Conservation (phyloP, 2,797 vertebrate species). For the Artibeus lituratus region DNA sequence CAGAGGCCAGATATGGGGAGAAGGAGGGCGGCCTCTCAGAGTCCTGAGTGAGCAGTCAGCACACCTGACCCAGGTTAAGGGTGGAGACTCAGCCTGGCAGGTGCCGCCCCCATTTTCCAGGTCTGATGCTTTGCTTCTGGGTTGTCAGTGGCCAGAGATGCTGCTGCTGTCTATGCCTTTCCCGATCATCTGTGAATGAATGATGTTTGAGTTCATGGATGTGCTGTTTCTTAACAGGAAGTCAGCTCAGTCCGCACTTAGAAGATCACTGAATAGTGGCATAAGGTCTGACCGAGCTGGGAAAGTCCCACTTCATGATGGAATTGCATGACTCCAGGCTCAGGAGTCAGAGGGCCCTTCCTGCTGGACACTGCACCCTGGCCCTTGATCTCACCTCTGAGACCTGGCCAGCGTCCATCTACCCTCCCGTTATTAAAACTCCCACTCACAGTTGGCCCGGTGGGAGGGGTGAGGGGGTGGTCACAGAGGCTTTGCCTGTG, state of each 20-base stretch:
- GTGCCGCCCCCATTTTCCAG: background rate
- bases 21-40: background rate
- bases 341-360: background rate
- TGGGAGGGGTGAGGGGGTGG: background rate
- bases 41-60: background rate
- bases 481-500: accelerated
- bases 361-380: background rate
- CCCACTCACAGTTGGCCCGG: accelerated
- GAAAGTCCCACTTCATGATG: background rate
- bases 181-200: background rate
- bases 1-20: background rate
- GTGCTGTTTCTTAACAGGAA: background rate
- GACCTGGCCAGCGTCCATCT: accelerated
- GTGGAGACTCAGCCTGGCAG: no score
- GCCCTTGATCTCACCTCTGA: background rate
- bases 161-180: background rate
- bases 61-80: background rate
- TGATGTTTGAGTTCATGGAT: background rate
- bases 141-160: accelerated
- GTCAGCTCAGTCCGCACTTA: background rate
- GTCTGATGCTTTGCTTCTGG: background rate
- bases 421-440: background rate
- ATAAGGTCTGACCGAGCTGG: accelerated
- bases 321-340: background rate
- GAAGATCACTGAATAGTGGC: background rate